Percentiles rank a stretch among this genome's conserved stretches.
Evolutionary conservation across 2,797 vertebrate species (phyloP).

Genomic region (Spondyliosoma cantharus): DNA sequence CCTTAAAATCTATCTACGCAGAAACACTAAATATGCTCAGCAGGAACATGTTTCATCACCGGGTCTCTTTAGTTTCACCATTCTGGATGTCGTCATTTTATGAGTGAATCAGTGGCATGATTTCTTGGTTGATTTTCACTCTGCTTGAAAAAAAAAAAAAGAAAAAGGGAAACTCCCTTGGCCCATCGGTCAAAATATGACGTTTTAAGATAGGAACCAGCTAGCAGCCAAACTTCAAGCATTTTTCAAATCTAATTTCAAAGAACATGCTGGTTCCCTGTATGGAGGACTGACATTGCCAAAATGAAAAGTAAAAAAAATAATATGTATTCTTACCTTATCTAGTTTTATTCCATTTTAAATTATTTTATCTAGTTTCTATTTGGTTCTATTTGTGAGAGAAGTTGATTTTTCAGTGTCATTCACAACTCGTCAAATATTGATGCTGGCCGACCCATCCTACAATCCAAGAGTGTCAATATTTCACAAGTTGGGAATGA

Average conservation of each 20-base stretch:
- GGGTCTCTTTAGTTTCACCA: neutral
- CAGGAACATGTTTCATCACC: neutral
- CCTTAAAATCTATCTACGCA: neutral
- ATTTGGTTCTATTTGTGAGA: neutral
- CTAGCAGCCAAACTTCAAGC: neutral
- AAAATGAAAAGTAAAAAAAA: too few species aligned
- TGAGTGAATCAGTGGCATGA: neutral
- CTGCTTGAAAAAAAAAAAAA: neutral
- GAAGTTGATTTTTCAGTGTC: too few species aligned
- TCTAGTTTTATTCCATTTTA: neutral
- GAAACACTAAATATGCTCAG: neutral
- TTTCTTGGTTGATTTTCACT: neutral
- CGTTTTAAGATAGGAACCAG: neutral
- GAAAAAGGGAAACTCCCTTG: too few species aligned
- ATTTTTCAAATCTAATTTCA: neutral
- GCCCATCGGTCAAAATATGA: neutral
- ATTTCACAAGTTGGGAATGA: too few species aligned
- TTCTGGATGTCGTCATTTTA: neutral
- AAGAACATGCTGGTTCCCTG: neutral
- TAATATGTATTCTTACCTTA: too few species aligned
- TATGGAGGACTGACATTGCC: too few species aligned
- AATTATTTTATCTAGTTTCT: neutral
- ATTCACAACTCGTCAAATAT: too few species aligned
- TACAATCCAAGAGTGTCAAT: too few species aligned
- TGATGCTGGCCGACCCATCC: too few species aligned